Evolutionary conservation across 2,113 vertebrate species (phyloP), one percentile per base, ranked within the genome.

Genomic region (Odontophorus gujanensis): DNA sequence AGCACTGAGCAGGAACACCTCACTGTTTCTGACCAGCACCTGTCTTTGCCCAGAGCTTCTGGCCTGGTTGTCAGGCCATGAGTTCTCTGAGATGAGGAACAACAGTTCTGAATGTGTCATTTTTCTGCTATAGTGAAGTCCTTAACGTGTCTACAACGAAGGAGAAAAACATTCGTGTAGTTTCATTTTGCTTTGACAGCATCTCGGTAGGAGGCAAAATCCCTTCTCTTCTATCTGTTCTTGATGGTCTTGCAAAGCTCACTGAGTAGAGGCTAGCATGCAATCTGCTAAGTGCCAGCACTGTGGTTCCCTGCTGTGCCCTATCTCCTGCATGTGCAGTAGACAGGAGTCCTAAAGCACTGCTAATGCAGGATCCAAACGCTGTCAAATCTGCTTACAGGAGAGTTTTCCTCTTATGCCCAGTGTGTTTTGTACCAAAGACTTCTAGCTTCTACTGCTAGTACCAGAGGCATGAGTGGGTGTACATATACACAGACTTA

Each of bases 191-290:
- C 51, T 74, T 77, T 86, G 48, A 30, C 67, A 76, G 63, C 40
- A 15, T 81, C 85, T 90, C 85, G 40, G 82, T 30, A 81, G 68
- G 93, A 75, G 32, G 51, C 66, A 67, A 93, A 86, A 78, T 81
- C 25, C 34, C 8, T 36, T 81, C 25, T 88, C 61, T 94, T 85
- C 90, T 92, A n/a, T 67, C 71, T 82, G 50, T 34, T 59, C 87
- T 82, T 94, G 92, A 94, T 80, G 75, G 78, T 28, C 53, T 95
- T 69, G 78, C 58, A 85, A 90, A 92, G 48, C 80, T 51, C 61
- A 68, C 83, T 72, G 86, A 88, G 80, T 90, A 84, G 76, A 86
- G 73, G 26, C 24, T 79, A 68, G 84, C 45, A 14, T 45, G 81
- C 91, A 93, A 89, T 69, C 45, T 1, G 20, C 67, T 76, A 91